Percentiles rank a stretch among this genome's conserved stretches.
Evolutionary conservation across 2,888 invertebrate genomes (phyloP).

Genomic region (Sialis lutaria): DNA sequence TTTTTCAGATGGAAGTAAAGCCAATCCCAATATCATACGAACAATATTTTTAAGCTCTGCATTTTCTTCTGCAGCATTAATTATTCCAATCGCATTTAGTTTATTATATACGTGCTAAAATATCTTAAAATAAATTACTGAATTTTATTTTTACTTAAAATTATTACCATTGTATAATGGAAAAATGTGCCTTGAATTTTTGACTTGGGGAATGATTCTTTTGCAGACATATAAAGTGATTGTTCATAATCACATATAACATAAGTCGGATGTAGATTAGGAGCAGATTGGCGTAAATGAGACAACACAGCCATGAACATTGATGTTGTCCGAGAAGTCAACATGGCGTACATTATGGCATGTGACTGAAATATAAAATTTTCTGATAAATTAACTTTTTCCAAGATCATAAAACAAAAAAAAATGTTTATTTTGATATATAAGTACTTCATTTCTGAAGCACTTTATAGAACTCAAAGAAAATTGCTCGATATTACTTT

Average conservation of each 20-base stretch:
- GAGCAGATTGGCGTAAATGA: conserved; percentile 3
- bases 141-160: neutral
- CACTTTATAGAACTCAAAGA: too few species aligned
- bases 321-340: neutral
- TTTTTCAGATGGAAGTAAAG: conserved; percentile 4
- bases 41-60: neutral
- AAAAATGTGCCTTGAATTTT: conserved; percentile 2
- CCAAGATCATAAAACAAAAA: too few species aligned
- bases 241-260: conserved; percentile 4
- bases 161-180: conserved; percentile 2
- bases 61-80: neutral
- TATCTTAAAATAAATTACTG: neutral
- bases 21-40: neutral
- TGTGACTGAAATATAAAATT: conserved; percentile 3
- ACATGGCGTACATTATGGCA: conserved; percentile 5
- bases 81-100: neutral
- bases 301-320: conserved; percentile 3
- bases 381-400: neutral
- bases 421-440: neutral
- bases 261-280: conserved; percentile 1
- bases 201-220: conserved; percentile 4
- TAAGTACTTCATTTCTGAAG: too few species aligned
- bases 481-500: too few species aligned
- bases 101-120: conserved; percentile 5
- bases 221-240: neutral